Percentiles rank a stretch among this genome's conserved stretches.
These are phyloP conservation scores for Cybosia mesomella DNA, from an alignment of 2,888 invertebrate genomes.

Conservation along the genomic window DNA sequence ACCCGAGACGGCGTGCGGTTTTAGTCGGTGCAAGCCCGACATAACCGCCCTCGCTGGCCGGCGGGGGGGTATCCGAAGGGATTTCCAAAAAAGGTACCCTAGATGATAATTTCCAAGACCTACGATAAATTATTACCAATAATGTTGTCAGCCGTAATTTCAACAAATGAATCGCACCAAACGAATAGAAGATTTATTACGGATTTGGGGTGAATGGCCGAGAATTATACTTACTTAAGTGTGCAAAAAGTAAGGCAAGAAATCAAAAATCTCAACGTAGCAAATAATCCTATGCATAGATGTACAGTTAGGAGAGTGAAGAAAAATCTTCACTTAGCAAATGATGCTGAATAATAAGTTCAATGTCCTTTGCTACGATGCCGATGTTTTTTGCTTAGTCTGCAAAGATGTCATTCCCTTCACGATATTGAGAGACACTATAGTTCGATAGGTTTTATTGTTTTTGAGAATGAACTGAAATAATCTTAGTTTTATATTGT, in stretches of 20 bases:
- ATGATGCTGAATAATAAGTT: conserved; percentile 33
- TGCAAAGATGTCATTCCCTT: conserved; percentile 18
- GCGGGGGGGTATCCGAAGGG: no score
- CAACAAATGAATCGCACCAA: conserved; percentile 7
- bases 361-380: conserved; percentile 29
- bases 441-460: conserved; percentile 4
- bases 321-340: neutral
- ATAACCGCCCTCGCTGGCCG: no score
- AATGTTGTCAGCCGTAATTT: conserved; percentile 18
- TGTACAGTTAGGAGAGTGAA: neutral
- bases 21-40: no score
- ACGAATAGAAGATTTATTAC: conserved; percentile 26
- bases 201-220: conserved; percentile 26
- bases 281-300: conserved; percentile 18
- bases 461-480: conserved; percentile 6
- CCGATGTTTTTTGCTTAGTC: conserved; percentile 30
- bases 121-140: neutral
- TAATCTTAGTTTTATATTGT: conserved; percentile 10
- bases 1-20: no score
- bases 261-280: conserved; percentile 30
- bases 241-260: conserved; percentile 24
- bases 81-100: no score
- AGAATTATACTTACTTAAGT: conserved; percentile 18
- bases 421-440: conserved; percentile 8
- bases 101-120: neutral